Percentiles rank a stretch among this genome's conserved stretches.
phyloP scores from a whole-genome alignment of 2,888 invertebrate genomes.

The Lathronympha strigana region DNA sequence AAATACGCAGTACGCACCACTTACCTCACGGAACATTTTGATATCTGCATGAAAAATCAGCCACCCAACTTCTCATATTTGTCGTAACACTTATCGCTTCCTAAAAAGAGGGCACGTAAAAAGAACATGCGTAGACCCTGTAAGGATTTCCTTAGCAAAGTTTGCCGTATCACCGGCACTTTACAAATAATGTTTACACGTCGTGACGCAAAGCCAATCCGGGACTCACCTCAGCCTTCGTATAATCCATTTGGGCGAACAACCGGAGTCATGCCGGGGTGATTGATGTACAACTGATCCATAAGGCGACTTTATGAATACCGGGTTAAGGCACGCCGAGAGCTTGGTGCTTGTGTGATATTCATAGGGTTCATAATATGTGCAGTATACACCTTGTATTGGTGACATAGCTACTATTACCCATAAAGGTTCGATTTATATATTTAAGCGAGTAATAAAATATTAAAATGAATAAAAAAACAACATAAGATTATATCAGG shows the following conservation, averaged over 20 bases:
- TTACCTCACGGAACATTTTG: conserved; percentile 42
- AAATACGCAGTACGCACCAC: conserved; percentile 17
- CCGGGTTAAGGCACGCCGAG: conserved; percentile 61
- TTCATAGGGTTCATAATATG: background rate
- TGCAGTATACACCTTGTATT: background rate
- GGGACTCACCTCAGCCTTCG: conserved; percentile 73
- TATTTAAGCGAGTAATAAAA: background rate
- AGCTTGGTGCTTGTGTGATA: conserved; percentile 12
- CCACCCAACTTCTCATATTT: conserved; percentile 47
- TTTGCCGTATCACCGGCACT: conserved; percentile 73
- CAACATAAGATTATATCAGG: no score
- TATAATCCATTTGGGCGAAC: conserved; percentile 82
- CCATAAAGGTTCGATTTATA: background rate
- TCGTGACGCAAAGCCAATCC: conserved; percentile 74
- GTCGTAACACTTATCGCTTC: conserved; percentile 49
- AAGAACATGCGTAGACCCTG: conserved; percentile 47
- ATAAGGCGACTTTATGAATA: conserved; percentile 73
- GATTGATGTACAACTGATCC: conserved; percentile 79
- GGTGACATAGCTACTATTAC: background rate
- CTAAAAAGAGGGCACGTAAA: conserved; percentile 45
- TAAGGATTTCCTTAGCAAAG: conserved; percentile 63
- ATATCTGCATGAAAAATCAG: conserved; percentile 46
- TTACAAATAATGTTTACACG: conserved; percentile 77
- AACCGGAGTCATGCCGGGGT: conserved; percentile 80
- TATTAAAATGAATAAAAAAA: no score